Evolutionary conservation across 23 tunicate genomes (phyloP), one percentile per base, ranked within the genome.

Genomic region (Aplidium turbinatum): DNA sequence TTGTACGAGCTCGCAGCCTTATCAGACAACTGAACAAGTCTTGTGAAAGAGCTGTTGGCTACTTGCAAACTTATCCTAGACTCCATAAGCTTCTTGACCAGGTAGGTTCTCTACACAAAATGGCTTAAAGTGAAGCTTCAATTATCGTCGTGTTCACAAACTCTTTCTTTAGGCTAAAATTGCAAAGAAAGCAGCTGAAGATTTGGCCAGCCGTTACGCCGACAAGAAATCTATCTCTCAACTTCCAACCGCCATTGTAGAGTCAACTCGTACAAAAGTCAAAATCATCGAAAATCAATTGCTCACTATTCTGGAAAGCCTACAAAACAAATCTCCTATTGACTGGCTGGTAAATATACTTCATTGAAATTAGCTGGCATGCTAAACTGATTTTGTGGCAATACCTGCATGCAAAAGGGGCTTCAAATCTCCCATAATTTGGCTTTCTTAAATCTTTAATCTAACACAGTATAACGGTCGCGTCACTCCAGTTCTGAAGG

Each of bases 321-420:
- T 67, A 2, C 55, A 54, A 0, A 80, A 86, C 9, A 75, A 78
- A 28, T 72, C 85, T 38, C 80, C 85, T 4, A 50, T 86, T 27
- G 33, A 42, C 3, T 86, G 93, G 93, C 66, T 86, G 80, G 93
- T 86, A 86, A 63, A 80, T 60, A n/a, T 24, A 5, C n/a, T n/a
- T n/a, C n/a, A n/a, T n/a, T n/a, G n/a, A n/a, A n/a, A n/a, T n/a
- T n/a, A n/a, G n/a, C n/a, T n/a, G n/a, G n/a, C n/a, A n/a, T n/a
- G n/a, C n/a, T n/a, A n/a, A n/a, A n/a, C n/a, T n/a, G n/a, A n/a
- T n/a, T n/a, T n/a, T n/a, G n/a, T n/a, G n/a, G n/a, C n/a, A n/a
- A n/a, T n/a, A n/a, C n/a, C n/a, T n/a, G n/a, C n/a, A n/a, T n/a
- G n/a, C n/a, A n/a, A n/a, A n/a, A n/a, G n/a, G n/a, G n/a, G n/a